Conservation (phyloP, 2,113 vertebrate species). For the Bos indicus region DNA sequence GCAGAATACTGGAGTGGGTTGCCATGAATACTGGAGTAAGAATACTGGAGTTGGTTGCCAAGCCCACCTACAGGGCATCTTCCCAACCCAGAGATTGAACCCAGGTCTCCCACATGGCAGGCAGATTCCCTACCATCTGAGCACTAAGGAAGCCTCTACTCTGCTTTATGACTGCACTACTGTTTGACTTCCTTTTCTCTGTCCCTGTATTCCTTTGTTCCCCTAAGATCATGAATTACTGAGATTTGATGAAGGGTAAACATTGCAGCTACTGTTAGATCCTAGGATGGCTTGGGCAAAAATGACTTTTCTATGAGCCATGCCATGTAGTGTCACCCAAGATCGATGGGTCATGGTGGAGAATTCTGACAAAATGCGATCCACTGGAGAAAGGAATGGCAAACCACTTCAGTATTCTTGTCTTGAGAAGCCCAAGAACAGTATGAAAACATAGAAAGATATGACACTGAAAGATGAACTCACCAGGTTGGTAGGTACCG, state of each 20-base stretch:
- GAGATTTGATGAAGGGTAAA: neutral
- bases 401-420: neutral
- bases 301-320: neutral
- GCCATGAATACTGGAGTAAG: neutral
- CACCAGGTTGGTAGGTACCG: neutral
- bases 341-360: neutral
- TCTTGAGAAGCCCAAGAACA: neutral
- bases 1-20: neutral
- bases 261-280: neutral
- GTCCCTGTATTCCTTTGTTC: neutral
- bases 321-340: neutral
- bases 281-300: neutral
- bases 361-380: neutral
- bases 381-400: neutral
- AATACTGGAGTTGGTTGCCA: neutral
- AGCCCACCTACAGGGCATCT: neutral
- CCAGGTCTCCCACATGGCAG: neutral
- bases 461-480: neutral
- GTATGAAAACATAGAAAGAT: neutral
- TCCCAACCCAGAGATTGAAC: neutral
- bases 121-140: neutral
- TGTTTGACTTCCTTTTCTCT: neutral
- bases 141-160: neutral
- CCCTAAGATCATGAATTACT: neutral
- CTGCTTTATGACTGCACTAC: neutral